Evolutionary conservation across 2,113 vertebrate genomes (phyloP).

Genomic region (Nannospalax galili): DNA sequence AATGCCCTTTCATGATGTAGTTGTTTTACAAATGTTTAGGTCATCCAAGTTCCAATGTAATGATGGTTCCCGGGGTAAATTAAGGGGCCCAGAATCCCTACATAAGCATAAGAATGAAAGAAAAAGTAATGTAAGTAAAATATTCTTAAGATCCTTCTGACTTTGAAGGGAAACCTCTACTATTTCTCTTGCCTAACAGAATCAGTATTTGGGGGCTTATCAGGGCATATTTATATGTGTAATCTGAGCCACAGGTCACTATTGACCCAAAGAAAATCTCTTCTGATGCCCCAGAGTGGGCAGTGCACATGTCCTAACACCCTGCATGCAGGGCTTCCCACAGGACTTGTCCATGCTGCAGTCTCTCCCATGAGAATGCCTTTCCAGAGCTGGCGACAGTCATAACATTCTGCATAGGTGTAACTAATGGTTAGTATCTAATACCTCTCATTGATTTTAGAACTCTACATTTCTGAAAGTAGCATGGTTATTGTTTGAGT

Average conservation of each 20-base stretch:
- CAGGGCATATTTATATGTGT: background rate
- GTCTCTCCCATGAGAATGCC: background rate
- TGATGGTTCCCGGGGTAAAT: background rate
- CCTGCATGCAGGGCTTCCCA: background rate
- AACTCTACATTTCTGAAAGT: background rate
- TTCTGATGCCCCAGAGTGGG: too few relatives aligned
- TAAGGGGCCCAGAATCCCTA: background rate
- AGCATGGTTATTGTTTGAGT: background rate
- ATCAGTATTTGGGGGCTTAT: background rate
- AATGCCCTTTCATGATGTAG: background rate
- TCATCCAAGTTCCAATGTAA: constrained; percentile 28
- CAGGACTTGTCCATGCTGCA: background rate
- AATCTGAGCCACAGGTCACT: background rate
- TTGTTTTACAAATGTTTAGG: constrained; percentile 36
- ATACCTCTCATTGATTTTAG: background rate
- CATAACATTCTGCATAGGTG: too few relatives aligned
- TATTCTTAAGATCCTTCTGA: background rate
- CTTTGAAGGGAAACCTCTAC: background rate
- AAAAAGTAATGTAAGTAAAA: background rate
- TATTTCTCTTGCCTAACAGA: background rate
- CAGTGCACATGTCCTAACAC: rapidly evolving
- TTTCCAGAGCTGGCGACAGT: background rate
- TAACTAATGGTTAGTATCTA: background rate
- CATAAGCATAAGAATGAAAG: background rate
- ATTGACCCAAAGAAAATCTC: background rate